Evolutionary conservation across 2,113 vertebrate genomes (phyloP), one percentile per base, ranked within the genome.

Genomic region (Ictalurus punctatus): DNA sequence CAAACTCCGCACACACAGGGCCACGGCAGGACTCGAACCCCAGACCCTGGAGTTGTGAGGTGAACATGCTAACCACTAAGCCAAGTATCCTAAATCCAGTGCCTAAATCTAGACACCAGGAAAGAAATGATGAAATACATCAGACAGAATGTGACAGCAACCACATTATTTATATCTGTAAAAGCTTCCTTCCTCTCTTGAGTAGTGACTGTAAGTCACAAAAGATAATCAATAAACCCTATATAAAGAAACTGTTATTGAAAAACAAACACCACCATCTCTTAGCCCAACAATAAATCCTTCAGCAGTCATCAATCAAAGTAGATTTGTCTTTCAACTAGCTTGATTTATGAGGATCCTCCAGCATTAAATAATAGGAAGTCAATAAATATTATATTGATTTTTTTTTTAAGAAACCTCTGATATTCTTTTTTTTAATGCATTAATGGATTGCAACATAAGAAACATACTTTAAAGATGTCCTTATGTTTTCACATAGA

Each of bases 261-360:
- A 71, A 88, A 89, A 90, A 87, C 67, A 73, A 63, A 63, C 52
- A 37, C 48, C 52, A 58, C 16, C 25, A 69, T 93, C 37, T 90
- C 91, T 90, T 80, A 91, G 90, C 91, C 8, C 85, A 87, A 92
- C 71, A 90, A 90, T 90, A 84, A 92, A 87, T 84, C 79, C 83
- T 74, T 90, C 58, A 88, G 84, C 44, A 69, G 88, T 92, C 74
- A 91, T 89, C 85, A 69, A 90, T 74, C 40, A 52, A 79, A 84
- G 58, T 23, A 61, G 83, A 52, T 83, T 71, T 67, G 40, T 34
- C 2, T 25, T 59, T 44, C 14, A 63, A 48, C 9, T n/a, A 48
- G 69, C 4, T 69, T 87, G 30, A 87, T 34, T 59, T 44, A 54
- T 56, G n/a, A 27, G 9, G 23, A 9, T 52, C 19, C 44, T 65